Base-by-base conservation (phyloP, 2,797 vertebrate species). In the Chanos chanos region DNA sequence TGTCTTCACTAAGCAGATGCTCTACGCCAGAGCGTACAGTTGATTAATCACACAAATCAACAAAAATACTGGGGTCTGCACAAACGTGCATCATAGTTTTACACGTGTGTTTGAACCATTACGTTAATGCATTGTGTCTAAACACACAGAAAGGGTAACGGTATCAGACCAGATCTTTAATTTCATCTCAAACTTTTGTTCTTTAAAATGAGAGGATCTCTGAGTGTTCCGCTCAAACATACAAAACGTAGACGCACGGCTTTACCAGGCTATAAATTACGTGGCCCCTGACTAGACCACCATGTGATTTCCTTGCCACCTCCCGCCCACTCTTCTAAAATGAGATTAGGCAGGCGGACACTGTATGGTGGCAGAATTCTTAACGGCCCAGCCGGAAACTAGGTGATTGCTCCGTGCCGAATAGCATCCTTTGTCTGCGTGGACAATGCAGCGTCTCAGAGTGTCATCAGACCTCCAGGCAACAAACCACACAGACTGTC, bases 361-460 rank as follows among this genome's bases (percentile, higher is more conserved):
- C 82, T 83, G 80, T 84, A 76, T 81, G 80, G 74, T 77, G 77
- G 40, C 67, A 62, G 67, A 77, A 79, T 77, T 75, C 63, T 66
- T 52, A 18, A 68, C 57, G 36, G 37, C 61, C 70, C 31, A 59
- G 64, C 56, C 66, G 61, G 81, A 87, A 79, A 75, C 70, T 64
- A 74, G 52, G 81, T 87, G 87, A 87, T 86, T 83, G 81, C 78
- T 78, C 71, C 1, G 47, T 31, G 65, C 74, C 79, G 85, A 89
- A 89, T 81, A 73, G 86, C 78, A 64, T 58, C 61, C 78, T 81
- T 86, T 89, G 89, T 86, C 83, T 77, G 66, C 52, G 48, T 37
- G 79, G 75, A 91, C 87, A 89, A 89, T 83, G 75, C 65, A 41
- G 70, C 37, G 69, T 85, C 83, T 83, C 68, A 74, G 83, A 85